A percentile compares a stretch with the other conserved stretches of the same genome.
phyloP scores from a whole-genome alignment of 2,113 vertebrate genomes.

The Nettapus auritus region DNA sequence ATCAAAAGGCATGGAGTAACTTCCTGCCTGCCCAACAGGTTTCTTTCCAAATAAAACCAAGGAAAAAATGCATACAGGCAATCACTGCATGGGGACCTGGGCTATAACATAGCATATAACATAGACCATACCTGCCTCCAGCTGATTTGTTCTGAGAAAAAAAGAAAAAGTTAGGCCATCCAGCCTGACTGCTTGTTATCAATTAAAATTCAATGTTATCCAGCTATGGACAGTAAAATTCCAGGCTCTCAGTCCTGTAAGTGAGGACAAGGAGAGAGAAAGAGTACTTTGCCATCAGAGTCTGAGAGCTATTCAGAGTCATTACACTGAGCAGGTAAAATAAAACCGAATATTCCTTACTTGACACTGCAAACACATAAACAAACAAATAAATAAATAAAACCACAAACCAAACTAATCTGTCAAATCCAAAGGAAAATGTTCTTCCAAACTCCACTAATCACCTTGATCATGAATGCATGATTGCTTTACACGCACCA shows the following conservation, averaged over 20 bases:
- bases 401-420: background rate
- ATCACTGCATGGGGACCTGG: rapidly evolving
- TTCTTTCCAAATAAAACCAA: background rate
- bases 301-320: background rate
- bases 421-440: background rate
- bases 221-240: background rate
- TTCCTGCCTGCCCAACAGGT: background rate
- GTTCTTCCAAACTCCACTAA: background rate
- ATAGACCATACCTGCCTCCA: background rate
- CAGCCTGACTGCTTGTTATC: background rate
- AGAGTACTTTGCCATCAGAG: rapidly evolving
- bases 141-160: background rate
- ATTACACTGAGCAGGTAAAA: background rate
- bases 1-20: background rate
- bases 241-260: background rate
- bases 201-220: background rate
- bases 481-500: background rate
- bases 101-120: background rate
- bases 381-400: background rate
- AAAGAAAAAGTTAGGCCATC: background rate
- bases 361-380: background rate
- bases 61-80: background rate
- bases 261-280: background rate
- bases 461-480: background rate
- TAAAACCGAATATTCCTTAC: background rate